These are phyloP conservation scores for Cheilosia scutellata DNA, from an alignment of 2,888 invertebrate genomes.

Conservation along the genomic window DNA sequence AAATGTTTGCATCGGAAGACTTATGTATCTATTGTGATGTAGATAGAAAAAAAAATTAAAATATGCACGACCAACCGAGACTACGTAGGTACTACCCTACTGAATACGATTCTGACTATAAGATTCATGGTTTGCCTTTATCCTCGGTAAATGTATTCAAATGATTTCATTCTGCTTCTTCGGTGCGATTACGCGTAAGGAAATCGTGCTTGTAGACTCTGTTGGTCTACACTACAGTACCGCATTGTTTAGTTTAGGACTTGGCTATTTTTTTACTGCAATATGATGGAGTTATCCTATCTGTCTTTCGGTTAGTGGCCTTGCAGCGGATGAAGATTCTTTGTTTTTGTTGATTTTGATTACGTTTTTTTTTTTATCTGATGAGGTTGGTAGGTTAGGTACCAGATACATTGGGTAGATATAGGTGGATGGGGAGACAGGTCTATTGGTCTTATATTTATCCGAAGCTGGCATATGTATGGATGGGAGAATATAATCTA, in stretches of 20 bases:
- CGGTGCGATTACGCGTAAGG: conserved; percentile 46
- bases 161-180: conserved; percentile 50
- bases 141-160: conserved; percentile 65
- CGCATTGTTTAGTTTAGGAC: conserved; percentile 47
- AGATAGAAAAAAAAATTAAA: conserved; percentile 41
- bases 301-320: neutral
- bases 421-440: no score
- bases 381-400: no score
- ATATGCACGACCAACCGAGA: conserved; percentile 21
- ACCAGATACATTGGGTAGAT: no score
- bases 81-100: conserved; percentile 34
- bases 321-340: neutral
- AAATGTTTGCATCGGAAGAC: conserved; percentile 67
- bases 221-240: conserved; percentile 1
- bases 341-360: neutral
- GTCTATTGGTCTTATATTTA: no score
- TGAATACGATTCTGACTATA: conserved; percentile 39
- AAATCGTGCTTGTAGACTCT: conserved; percentile 25
- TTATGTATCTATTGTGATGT: conserved; percentile 66
- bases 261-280: conserved; percentile 14
- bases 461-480: no score
- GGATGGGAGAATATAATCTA: no score
- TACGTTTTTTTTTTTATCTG: neutral
- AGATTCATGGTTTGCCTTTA: conserved; percentile 46
- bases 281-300: conserved; percentile 2